Evolutionary conservation across 2,888 invertebrate genomes (phyloP), one percentile per base, ranked within the genome.

Genomic region (Dicyrtoma fusca): DNA sequence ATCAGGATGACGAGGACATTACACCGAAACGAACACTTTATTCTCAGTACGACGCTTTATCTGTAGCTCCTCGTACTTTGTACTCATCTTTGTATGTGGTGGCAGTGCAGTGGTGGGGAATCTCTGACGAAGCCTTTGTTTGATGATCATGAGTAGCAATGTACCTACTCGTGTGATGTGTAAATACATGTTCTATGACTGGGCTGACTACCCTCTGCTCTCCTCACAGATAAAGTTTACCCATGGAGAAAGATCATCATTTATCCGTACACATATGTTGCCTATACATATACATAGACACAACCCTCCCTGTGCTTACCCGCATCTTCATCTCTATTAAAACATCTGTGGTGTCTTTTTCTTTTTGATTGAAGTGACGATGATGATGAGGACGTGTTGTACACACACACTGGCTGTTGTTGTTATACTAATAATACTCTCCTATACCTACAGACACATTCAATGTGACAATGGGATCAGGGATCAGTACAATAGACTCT

Each of bases 241-340:
- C 47, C 45, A 47, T 55, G 55, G 66, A 68, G 66, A 68, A 68
- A 68, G 66, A 68, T 57, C 42, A 68, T 55, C 66, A 44, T 68
- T 53, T 68, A 34, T 34, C 34, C 8, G 34, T 34, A 34, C 34
- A 34, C 34, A 34, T n/a, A n/a, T 34, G 34, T 34, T 5, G 34
- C 3, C 34, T 34, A 34, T 34, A 34, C 34, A 34, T 34, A 34
- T 34, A 5, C 8, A 19, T 64, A 55, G 55, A 44, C n/a, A 34
- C 34, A 34, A 34, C 34, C 4, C 34, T 34, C 34, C 8, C 34
- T 34, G 4, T 34, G 34, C 34, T 3, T 34, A 34, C 34, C 34
- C 34, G 4, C 8, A 3, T 34, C 34, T 34, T 34, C 34, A 34
- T 34, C 34, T 34, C 44, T 68, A 68, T 68, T 55, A 68, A 68